Base-by-base conservation (phyloP, 1,140 invertebrate genomes). In the Arctopsyche grandis region DNA sequence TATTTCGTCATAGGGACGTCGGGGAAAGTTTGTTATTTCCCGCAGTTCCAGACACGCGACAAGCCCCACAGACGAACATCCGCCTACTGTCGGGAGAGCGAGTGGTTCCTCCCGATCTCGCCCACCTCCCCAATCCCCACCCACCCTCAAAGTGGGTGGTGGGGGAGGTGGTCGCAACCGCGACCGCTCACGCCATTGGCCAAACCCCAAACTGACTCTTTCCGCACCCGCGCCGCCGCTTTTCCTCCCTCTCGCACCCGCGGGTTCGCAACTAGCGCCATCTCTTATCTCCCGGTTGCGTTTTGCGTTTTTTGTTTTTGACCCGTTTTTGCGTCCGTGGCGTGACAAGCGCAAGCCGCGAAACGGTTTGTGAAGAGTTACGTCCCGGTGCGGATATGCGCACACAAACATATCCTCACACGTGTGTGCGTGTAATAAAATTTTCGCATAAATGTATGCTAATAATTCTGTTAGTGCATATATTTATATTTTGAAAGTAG, bases 121-220 rank as follows among this genome's bases (percentile, higher is more conserved):
- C 29, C 5, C 38, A 9, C 69, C n/a, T 38, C n/a, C 66, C 10
- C 44, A 1, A n/a, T 5, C 46, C 46, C 21, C 69, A 44, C 22
- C 48, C 19, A 80, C 78, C 80, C 66, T 73, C 38, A 83, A 29
- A 21, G 52, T 9, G 43, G 69, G 73, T 71, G 80, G 63, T 26
- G 63, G 63, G 63, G 63, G 63, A 66, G 63, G 63, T 66, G 63
- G 63, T 66, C 63, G 63, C 63, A 66, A 52, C 78, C 83, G 84
- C 84, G 83, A 84, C 81, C 82, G 66, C 81, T 81, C 82, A 79
- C 82, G 78, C 83, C 83, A 80, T 82, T 84, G 83, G 84, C 83
- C 71, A 75, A 74, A 82, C 81, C 81, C 78, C 81, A 82, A 82
- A 82, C 81, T 82, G 81, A 80, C 81, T 78, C 79, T 79, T 83